Evolutionary conservation across 53 echinoderm and acorn worm genomes (phyloP), one percentile per base, ranked within the genome.

Genomic region (Actinopyga echinites): DNA sequence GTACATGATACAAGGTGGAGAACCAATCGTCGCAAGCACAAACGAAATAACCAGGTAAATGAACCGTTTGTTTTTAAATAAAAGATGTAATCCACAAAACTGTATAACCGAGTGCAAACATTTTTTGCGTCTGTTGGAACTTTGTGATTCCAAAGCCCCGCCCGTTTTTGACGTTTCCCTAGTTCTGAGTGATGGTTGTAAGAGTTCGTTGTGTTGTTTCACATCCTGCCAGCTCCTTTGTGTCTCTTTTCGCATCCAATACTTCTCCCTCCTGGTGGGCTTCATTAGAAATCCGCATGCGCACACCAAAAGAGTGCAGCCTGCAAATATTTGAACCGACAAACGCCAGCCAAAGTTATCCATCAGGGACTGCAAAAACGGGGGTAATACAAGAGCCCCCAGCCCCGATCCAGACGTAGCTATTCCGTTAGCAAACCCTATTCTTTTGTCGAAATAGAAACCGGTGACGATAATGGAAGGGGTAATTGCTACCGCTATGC

Each of bases 381-480:
- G 31, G 11, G 65, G 65, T 15, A 65, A 30, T 15, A 65, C 30
- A 29, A 65, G 11, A 32, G 34, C 30, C 15, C 65, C 65, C 11
- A 65, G 34, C 17, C 65, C 65, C 15, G 65, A 65, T 32, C 65
- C 65, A 30, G 65, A 26, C 4, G 34, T 32, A 34, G 31, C 65
- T n/a, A 65, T 65, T 65, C 65, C 65, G 65, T 65, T 65, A 11
- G 65, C 65, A 30, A 65, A 13, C 10, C 65, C 65, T 13, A 65
- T 29, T 30, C 34, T 65, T 34, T 65, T 65, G 9, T 65, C 65
- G 24, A 65, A 65, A 34, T 65, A 65, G 20, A 65, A 65, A 8
- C 65, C 65, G 30, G 34, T 20, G 9, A 34, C 20, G 24, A 65
- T 17, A 29, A 65, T 30, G 30, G 65, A 30, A 13, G 29, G 65